phyloP scores from a whole-genome alignment of 1,140 invertebrate species.

The Ladona fulva region DNA sequence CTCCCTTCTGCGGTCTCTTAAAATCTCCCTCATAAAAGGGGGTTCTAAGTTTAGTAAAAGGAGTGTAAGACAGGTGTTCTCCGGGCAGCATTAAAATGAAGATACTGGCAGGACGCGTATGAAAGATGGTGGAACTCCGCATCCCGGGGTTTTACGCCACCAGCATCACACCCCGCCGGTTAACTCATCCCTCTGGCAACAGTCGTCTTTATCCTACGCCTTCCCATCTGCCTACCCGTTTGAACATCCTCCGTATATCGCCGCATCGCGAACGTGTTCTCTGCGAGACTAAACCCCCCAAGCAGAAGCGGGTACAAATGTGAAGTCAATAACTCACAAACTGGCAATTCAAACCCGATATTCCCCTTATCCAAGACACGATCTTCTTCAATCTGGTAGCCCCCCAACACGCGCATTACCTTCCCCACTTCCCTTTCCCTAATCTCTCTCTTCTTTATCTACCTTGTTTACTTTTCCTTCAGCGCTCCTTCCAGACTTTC shows the following conservation, averaged over 20 bases:
- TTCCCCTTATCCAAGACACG: too few relatives aligned
- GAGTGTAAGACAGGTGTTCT: neutral
- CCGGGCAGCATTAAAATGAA: neutral
- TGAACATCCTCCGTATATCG: too few relatives aligned
- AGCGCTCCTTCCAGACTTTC: too few relatives aligned
- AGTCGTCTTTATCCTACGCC: neutral
- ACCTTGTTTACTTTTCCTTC: too few relatives aligned
- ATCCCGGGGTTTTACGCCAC: neutral
- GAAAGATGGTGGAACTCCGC: neutral
- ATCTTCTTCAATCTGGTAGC: neutral
- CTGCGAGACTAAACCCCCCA: neutral
- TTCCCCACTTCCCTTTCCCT: neutral
- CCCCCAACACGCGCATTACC: neutral
- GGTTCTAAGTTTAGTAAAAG: neutral
- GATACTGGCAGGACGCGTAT: neutral
- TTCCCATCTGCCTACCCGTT: too few relatives aligned
- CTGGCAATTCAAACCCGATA: neutral
- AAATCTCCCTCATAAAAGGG: neutral
- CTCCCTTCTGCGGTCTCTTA: neutral
- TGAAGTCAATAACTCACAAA: slow-evolving; percentile 1
- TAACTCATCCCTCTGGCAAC: neutral
- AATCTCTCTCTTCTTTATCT: neutral
- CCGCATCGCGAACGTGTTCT: neutral
- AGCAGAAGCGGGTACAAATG: neutral
- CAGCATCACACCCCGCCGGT: neutral